Evolutionary conservation across 2,113 vertebrate species (phyloP), one percentile per base, ranked within the genome.

Genomic region (Gymnocephalus cernua): DNA sequence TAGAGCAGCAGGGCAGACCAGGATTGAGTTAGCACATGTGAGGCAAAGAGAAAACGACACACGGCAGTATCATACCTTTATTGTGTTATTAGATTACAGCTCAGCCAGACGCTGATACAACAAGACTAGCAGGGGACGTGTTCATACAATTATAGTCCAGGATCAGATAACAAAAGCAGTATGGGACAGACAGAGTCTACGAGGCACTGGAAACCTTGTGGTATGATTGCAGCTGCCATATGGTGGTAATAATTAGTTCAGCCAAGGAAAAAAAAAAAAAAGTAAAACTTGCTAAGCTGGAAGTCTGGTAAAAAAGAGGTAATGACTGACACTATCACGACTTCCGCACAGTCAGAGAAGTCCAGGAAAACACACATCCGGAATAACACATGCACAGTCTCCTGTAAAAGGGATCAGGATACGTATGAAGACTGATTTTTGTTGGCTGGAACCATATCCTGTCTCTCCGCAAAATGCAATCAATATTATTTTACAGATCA

Each of bases 81-180:
- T 84, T 47, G 47, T 67, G 58, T 86, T 74, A 91, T 83, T 79
- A 50, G n/a, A 77, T 89, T 90, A 85, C 75, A 83, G 74, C 44
- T 12, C 63, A 69, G 74, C 61, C 69, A 75, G 84, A 74, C 44
- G 63, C 64, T 56, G 76, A 86, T 62, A 29, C 23, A 53, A 76
- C 74, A 25, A 7, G 32, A 86, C 70, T 25, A 81, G 62, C 72
- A 29, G 25, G 68, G 80, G 77, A 74, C 47, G 23, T 13, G 21
- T 84, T 80, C 72, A 69, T 68, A 54, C 15, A 1, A 79, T 83
- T 77, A 77, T 13, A 74, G 44, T 41, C 8, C 35, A 38, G 69
- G 47, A 79, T 86, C 61, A 80, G 62, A 77, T 79, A 63, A 80
- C 64, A 71, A 35, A 74, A 19, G 67, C 59, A 56, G 71, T 25